phyloP scores from a whole-genome alignment of 2,888 invertebrate species.

The Ophioninae sp. region DNA sequence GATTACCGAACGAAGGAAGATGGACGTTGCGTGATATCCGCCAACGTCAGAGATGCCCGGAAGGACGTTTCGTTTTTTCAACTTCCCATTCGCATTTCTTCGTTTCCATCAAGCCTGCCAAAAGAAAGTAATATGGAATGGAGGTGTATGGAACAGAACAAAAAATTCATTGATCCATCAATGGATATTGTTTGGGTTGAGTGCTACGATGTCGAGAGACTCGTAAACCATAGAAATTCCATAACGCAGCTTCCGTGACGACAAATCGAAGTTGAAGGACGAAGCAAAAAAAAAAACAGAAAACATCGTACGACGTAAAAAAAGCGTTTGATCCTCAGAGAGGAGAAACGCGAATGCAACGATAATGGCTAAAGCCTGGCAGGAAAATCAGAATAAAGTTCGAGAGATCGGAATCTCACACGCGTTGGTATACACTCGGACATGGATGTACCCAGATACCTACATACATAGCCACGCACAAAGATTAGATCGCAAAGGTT shows the following conservation, averaged over 20 bases:
- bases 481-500: constrained; percentile 26
- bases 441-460: too few relatives aligned
- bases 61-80: not conserved
- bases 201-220: not conserved
- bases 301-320: not conserved
- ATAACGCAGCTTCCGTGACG: not conserved
- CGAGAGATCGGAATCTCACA: not conserved
- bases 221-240: not conserved
- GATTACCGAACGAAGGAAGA: constrained; percentile 22
- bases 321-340: not conserved
- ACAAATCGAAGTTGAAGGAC: too few relatives aligned
- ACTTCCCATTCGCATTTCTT: not conserved
- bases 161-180: not conserved
- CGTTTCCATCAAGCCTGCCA: not conserved
- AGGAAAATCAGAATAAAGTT: constrained; percentile 14
- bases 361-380: not conserved
- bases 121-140: not conserved
- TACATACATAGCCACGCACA: not conserved
- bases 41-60: constrained; percentile 6
- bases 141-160: not conserved
- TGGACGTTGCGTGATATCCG: constrained; percentile 38
- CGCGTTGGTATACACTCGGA: not conserved
- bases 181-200: not conserved
- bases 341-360: not conserved
- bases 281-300: too few relatives aligned